These are phyloP conservation scores for Nebria ingens DNA, from an alignment of 1,140 invertebrate species.

Conservation along the genomic window DNA sequence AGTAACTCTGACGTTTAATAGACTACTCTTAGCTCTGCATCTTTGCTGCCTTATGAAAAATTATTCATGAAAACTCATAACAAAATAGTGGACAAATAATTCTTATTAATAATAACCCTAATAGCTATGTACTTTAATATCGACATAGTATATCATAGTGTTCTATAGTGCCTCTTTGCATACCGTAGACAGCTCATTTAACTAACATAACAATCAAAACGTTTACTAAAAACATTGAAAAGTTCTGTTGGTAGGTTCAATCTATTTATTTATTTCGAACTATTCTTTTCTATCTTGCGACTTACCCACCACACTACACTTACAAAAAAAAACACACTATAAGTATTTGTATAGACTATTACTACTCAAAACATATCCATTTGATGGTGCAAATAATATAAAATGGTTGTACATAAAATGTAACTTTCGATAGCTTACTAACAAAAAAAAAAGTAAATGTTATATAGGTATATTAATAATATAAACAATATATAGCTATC, in stretches of 20 bases:
- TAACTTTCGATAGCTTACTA: background rate
- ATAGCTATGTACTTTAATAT: conserved; percentile 22
- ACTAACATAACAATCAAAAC: too few species aligned
- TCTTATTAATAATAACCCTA: conserved; percentile 18
- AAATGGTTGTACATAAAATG: conserved; percentile 10
- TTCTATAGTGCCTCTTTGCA: conserved; percentile 29
- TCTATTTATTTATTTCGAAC: too few species aligned
- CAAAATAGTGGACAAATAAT: conserved; percentile 29
- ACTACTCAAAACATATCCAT: conserved; percentile 30
- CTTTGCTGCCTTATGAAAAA: conserved; percentile 31
- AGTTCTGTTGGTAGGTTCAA: background rate
- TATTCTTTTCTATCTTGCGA: background rate
- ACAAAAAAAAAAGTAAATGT: background rate
- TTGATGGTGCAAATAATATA: conserved; percentile 28
- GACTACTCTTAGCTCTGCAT: conserved; percentile 20
- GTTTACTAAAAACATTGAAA: too few species aligned
- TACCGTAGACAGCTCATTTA: background rate
- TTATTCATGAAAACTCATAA: conserved; percentile 18
- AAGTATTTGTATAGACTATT: background rate
- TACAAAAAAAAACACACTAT: background rate
- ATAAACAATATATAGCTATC: too few species aligned
- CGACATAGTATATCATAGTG: conserved; percentile 24
- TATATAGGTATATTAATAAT: background rate
- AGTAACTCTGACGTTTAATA: conserved; percentile 2
- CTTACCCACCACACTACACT: background rate